These are phyloP conservation scores for Pseudopipra pipra DNA, from an alignment of 2,113 vertebrate genomes.

Conservation along the genomic window DNA sequence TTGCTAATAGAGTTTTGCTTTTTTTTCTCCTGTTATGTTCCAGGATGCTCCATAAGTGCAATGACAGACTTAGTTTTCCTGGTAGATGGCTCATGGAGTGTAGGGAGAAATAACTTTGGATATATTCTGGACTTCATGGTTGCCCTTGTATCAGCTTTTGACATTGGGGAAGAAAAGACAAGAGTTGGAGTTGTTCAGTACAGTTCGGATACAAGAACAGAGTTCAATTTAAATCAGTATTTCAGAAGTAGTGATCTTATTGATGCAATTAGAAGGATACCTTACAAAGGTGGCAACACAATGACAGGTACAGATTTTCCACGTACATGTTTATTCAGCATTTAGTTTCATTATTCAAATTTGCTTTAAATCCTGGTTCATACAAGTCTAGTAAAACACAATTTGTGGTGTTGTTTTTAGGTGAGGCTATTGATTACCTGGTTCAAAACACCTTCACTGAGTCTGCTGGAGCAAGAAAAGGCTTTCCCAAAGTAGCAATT, in stretches of 20 bases:
- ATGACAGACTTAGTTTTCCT: slow-evolving; percentile 89
- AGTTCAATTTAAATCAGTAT: slow-evolving; percentile 87
- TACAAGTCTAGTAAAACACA: neutral
- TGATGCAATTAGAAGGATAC: slow-evolving; percentile 84
- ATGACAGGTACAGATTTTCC: slow-evolving; percentile 82
- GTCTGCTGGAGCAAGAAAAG: slow-evolving; percentile 82
- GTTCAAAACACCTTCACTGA: slow-evolving; percentile 85
- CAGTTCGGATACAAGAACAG: slow-evolving; percentile 82
- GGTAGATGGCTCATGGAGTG: slow-evolving; percentile 92
- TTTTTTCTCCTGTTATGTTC: slow-evolving; percentile 1
- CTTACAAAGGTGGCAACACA: slow-evolving; percentile 88
- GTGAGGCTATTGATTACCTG: slow-evolving; percentile 85
- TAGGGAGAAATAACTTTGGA: slow-evolving; percentile 88
- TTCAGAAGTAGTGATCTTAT: slow-evolving; percentile 80
- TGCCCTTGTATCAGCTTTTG: slow-evolving; percentile 86
- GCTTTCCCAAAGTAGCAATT: slow-evolving; percentile 91
- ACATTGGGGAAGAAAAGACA: slow-evolving; percentile 87
- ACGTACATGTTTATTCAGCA: neutral
- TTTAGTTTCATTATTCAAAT: neutral
- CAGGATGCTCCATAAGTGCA: slow-evolving; percentile 87
- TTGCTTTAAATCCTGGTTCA: neutral
- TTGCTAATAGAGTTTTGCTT: neutral
- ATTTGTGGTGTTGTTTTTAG: slow-evolving; percentile 64
- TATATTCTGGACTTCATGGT: slow-evolving; percentile 85
- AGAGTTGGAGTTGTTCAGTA: slow-evolving; percentile 93